Conservation (phyloP, 2,797 vertebrate genomes). For the Ibycter americanus region DNA sequence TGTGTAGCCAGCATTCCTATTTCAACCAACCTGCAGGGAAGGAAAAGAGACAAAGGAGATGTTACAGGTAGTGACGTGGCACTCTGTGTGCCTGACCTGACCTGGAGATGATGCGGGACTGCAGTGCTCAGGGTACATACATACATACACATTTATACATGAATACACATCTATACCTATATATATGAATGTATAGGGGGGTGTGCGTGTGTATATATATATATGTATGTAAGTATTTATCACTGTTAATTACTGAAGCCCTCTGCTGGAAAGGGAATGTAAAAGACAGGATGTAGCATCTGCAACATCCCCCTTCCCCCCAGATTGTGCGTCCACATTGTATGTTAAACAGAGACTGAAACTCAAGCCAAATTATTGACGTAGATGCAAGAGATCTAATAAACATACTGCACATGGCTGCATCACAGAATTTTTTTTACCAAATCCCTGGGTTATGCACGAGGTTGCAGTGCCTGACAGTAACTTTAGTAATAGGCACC, state of each 20-base stretch:
- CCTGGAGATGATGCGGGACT: background rate
- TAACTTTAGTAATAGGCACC: background rate
- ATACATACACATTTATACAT: background rate
- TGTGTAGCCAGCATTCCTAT: background rate
- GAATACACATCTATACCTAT: too few species aligned
- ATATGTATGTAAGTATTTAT: accelerated
- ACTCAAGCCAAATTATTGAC: background rate
- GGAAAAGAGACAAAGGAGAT: background rate
- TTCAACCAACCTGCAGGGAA: background rate
- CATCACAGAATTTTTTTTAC: background rate
- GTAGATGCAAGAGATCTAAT: background rate
- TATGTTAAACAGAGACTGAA: background rate
- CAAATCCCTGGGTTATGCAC: background rate
- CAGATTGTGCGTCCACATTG: background rate
- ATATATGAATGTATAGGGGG: too few species aligned
- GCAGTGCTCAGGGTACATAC: background rate
- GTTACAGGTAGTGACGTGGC: background rate
- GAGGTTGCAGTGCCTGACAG: background rate
- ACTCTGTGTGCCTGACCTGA: background rate
- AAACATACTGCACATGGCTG: background rate
- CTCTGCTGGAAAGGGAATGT: background rate
- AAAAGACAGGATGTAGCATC: background rate
- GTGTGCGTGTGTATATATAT: background rate
- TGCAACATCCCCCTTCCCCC: background rate
- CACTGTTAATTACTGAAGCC: background rate